Percentiles rank a stretch among this genome's conserved stretches.
phyloP scores from a whole-genome alignment of 1,140 invertebrate species.

The Calliopsis andreniformis region DNA sequence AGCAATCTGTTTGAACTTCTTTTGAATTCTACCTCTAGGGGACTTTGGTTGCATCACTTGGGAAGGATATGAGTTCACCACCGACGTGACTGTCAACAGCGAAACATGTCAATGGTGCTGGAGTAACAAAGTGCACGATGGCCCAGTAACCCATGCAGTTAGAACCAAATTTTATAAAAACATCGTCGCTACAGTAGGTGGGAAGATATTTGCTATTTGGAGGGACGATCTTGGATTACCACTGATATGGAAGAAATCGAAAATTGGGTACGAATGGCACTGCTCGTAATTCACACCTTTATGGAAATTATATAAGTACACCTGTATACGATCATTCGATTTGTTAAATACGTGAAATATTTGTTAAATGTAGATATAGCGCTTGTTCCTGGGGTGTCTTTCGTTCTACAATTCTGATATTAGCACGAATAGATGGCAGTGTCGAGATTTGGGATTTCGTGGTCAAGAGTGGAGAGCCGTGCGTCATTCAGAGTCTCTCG shows the following conservation, averaged over 20 bases:
- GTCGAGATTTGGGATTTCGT: constrained; percentile 84
- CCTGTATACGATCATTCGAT: too few relatives aligned
- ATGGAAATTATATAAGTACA: too few relatives aligned
- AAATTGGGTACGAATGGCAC: constrained; percentile 60
- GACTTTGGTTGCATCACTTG: constrained; percentile 82
- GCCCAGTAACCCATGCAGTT: constrained; percentile 82
- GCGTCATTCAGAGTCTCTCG: constrained; percentile 70
- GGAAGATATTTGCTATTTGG: constrained; percentile 84
- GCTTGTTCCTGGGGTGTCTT: constrained; percentile 81
- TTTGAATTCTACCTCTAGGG: too few relatives aligned
- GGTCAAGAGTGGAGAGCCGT: constrained; percentile 74
- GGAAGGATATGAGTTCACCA: constrained; percentile 84
- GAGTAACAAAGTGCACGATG: constrained; percentile 84
- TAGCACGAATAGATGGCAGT: constrained; percentile 81
- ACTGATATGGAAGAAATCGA: constrained; percentile 81
- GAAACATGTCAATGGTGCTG: constrained; percentile 80
- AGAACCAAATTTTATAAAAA: constrained; percentile 82
- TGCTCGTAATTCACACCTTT: too few relatives aligned
- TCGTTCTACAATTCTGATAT: constrained; percentile 79
- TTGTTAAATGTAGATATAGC: constrained; percentile 76
- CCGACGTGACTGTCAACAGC: constrained; percentile 82
- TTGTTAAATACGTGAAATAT: too few relatives aligned
- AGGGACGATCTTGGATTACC: constrained; percentile 80
- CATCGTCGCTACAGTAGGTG: constrained; percentile 83
- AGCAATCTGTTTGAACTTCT: too few relatives aligned